phyloP scores from a whole-genome alignment of 1,140 invertebrate species.

The Lasioglossum baleicum region DNA sequence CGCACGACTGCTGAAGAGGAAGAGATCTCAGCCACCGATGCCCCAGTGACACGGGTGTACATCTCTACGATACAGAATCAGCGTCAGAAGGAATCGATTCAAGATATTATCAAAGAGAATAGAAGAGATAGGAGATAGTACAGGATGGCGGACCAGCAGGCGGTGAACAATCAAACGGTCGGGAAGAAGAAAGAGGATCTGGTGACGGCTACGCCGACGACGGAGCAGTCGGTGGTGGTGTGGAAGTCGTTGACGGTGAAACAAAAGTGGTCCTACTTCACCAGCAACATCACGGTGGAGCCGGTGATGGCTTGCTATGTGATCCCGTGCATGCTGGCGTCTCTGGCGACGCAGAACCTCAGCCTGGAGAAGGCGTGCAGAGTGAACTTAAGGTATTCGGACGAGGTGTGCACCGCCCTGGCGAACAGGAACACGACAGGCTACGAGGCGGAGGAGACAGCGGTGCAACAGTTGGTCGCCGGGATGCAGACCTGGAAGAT shows the following conservation, averaged over 20 bases:
- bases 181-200: conserved; percentile 37
- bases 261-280: conserved; percentile 73
- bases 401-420: conserved; percentile 86
- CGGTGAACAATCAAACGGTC: background rate
- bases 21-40: too few species aligned
- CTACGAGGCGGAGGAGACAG: conserved; percentile 85
- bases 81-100: too few species aligned
- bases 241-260: conserved; percentile 69
- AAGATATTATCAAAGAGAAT: too few species aligned
- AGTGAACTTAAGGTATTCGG: conserved; percentile 87
- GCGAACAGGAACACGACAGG: conserved; percentile 85
- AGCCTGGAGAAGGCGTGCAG: conserved; percentile 91
- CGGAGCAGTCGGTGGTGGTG: conserved; percentile 34
- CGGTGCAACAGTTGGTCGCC: conserved; percentile 88
- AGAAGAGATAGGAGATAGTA: too few species aligned
- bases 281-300: conserved; percentile 87
- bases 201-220: background rate
- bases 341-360: conserved; percentile 89
- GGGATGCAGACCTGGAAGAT: conserved; percentile 91
- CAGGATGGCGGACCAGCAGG: conserved; percentile 33
- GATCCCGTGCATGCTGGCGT: conserved; percentile 88
- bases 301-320: conserved; percentile 90
- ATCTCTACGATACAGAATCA: too few species aligned
- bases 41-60: too few species aligned
- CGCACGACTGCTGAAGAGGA: too few species aligned